A percentile compares a stretch with the other conserved stretches of the same genome.
These are phyloP conservation scores for Lepidochitona cinerea DNA, from an alignment of 2,888 invertebrate species.

Conservation along the genomic window DNA sequence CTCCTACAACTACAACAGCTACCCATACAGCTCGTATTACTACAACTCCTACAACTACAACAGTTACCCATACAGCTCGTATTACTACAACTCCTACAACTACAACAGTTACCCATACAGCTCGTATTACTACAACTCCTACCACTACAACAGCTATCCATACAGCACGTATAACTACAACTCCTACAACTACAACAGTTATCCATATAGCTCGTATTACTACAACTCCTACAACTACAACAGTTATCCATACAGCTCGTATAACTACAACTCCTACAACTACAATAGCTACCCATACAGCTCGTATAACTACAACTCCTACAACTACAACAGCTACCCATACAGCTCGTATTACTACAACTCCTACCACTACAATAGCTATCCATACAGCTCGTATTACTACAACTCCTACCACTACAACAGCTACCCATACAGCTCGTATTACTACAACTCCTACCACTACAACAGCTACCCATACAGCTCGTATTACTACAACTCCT, in stretches of 20 bases:
- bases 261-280: not conserved
- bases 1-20: not conserved
- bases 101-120: not conserved
- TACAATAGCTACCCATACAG: not conserved
- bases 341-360: not conserved
- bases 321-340: not conserved
- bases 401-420: not conserved
- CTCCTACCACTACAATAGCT: not conserved
- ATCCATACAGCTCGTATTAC: not conserved
- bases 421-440: not conserved
- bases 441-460: not conserved
- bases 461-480: not conserved
- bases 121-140: not conserved
- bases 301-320: too few relatives aligned
- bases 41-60: not conserved
- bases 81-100: not conserved
- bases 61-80: not conserved
- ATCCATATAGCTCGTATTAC: not conserved
- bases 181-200: not conserved
- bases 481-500: not conserved
- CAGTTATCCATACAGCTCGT: not conserved
- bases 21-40: not conserved
- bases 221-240: not conserved
- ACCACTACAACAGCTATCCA: not conserved
- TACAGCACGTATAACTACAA: not conserved